Evolutionary conservation across 2,797 vertebrate species (phyloP), one percentile per base, ranked within the genome.

Genomic region (Sparidentex hasta): DNA sequence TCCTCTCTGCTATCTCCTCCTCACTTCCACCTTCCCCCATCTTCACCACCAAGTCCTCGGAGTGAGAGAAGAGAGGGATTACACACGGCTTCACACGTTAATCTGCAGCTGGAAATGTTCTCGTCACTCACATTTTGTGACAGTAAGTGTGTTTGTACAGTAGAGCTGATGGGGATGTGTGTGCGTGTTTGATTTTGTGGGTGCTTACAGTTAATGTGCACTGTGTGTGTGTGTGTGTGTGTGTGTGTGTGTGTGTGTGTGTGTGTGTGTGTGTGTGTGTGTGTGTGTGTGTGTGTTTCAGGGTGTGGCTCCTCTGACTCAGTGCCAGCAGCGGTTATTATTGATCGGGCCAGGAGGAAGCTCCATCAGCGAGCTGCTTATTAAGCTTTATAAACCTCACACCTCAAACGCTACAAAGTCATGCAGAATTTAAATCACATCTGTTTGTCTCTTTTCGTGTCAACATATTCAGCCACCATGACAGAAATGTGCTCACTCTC

Each of bases 311-410:
- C 47, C 46, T 71, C 71, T 59, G 71, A 80, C 52, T 75, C 48
- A 33, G 78, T 78, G 83, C 86, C 80, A 87, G 74, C 68, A 74
- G 82, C 13, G 25, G 57, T 80, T 76, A 81, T 84, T 88, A 90
- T 87, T 91, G 88, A 90, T 87, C 79, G 55, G 69, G 76, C 74
- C 79, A 82, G 81, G 73, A 86, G 76, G 74, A 68, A 74, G 65
- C 73, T 79, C 75, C 66, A 71, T 89, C 74, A 85, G 65, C 71
- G 6, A 20, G 74, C 20, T 29, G 5, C 79, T 84, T 87, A 88
- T 86, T 78, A 83, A 23, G 65, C 89, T 87, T 88, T 88, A 90
- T 78, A 81, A 84, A 56, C 44, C 5, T 52, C 72, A 71, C 76
- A 78, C 55, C 54, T 84, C 59, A 64, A 86, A 78, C 59, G 78